Conservation (phyloP, 2,888 invertebrate genomes). For the Catocala sponsa region DNA sequence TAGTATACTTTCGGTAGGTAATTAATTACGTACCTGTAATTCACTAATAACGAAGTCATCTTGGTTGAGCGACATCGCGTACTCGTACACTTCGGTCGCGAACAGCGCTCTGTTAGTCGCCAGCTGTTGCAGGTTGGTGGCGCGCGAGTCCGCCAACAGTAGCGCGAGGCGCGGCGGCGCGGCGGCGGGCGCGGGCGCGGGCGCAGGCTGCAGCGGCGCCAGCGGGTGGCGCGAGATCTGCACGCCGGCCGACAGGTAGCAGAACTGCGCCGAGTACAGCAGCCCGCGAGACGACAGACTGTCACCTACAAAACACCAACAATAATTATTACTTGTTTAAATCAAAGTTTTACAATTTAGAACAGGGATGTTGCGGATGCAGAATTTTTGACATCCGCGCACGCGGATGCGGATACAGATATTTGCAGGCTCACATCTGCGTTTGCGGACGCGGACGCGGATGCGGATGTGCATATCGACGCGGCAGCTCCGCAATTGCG, state of each 20-base stretch:
- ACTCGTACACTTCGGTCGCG: slow-evolving; percentile 98
- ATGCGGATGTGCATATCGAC: too few species aligned
- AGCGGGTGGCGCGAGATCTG: slow-evolving; percentile 84
- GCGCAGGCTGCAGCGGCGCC: slow-evolving; percentile 65
- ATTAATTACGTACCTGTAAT: slow-evolving; percentile 88
- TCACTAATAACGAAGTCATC: slow-evolving; percentile 91
- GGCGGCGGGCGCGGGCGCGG: slow-evolving; percentile 57
- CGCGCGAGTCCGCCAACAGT: slow-evolving; percentile 92
- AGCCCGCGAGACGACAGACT: slow-evolving; percentile 92
- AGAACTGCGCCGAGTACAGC: slow-evolving; percentile 97
- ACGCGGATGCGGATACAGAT: too few species aligned
- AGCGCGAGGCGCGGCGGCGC: slow-evolving; percentile 92
- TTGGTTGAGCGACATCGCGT: slow-evolving; percentile 94
- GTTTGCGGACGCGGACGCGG: too few species aligned
- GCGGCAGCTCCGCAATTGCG: too few species aligned
- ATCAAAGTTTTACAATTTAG: too few species aligned
- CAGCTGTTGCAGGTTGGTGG: slow-evolving; percentile 89
- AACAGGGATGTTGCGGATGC: too few species aligned
- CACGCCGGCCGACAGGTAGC: slow-evolving; percentile 96
- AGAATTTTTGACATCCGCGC: too few species aligned
- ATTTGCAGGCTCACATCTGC: too few species aligned
- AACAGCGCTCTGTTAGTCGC: slow-evolving; percentile 95
- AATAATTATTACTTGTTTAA: neutral
- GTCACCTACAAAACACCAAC: slow-evolving; percentile 85
- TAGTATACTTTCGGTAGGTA: too few species aligned